Percentiles rank a stretch among this genome's conserved stretches.
Conservation (phyloP, 2,888 invertebrate species). For the Athalia rosae region DNA sequence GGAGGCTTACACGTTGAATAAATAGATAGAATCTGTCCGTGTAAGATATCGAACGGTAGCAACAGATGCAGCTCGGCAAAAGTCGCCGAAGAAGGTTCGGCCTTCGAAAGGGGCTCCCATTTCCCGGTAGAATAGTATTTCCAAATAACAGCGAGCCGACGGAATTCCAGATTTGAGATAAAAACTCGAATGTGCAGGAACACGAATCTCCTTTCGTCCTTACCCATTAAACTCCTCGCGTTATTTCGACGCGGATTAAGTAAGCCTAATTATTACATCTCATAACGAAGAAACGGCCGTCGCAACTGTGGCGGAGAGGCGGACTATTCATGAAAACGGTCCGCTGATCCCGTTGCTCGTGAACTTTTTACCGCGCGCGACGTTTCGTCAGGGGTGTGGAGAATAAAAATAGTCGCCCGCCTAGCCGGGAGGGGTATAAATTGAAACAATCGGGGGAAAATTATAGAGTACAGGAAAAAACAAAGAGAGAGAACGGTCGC, state of each 20-base stretch:
- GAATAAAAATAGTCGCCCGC: not conserved
- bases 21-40: constrained; percentile 15
- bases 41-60: not conserved
- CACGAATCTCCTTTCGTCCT: no score
- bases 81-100: constrained; percentile 3
- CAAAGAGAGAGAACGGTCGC: no score
- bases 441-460: no score
- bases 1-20: constrained; percentile 28
- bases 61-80: not conserved
- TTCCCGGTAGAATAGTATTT: no score
- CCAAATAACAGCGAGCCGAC: no score
- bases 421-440: no score
- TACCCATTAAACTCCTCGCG: no score
- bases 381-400: not conserved
- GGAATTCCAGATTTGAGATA: no score
- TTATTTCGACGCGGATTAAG: not conserved
- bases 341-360: not conserved
- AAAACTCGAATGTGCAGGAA: no score
- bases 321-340: constrained; percentile 5
- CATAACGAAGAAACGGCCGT: not conserved
- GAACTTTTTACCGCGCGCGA: not conserved
- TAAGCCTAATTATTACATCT: not conserved
- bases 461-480: no score
- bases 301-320: not conserved
- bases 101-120: no score